Evolutionary conservation across 2,113 vertebrate genomes (phyloP), one percentile per base, ranked within the genome.

Genomic region (Chaetops frenatus): DNA sequence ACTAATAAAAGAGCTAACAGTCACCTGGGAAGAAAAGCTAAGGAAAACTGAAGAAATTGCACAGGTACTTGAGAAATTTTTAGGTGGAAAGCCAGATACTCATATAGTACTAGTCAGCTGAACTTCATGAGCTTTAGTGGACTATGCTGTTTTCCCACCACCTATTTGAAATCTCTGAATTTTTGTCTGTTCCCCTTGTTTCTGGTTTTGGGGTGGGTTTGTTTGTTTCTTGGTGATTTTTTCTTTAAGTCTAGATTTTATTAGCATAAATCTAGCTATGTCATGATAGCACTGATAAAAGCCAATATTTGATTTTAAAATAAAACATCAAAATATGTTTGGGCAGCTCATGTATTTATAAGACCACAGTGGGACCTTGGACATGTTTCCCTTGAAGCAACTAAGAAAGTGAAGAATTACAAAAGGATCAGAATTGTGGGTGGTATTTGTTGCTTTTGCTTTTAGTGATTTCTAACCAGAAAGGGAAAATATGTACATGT

Each of bases 21-120:
- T 99, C 86, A 99, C 98, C 25, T 99, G 99, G 99, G 99, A 99
- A 97, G 99, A 99, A 97, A 99, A 99, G 88, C 98, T 99, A 62
- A 98, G 99, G 77, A 99, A 99, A 97, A 99, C 99, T 4, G 99
- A 99, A 98, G 99, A 99, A 97, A 99, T 99, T 23, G 99, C 99
- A 86, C 99, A 99, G 98, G 99, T 99, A 98, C n/a, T 90, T 54
- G 17, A 66, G 51, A 69, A 81, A 62, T 62, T 61, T 88, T 72
- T 36, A 33, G 15, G 9, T 65, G 15, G 38, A 81, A 85, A 72
- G 5, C 4, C 38, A 87, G 48, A 66, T 92, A 29, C 15, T 79
- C 10, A 10, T 14, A 17, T 18, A 64, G 19, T 42, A 23, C 23
- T 76, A 69, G 28, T 91, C 29, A 71, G 11, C 23, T 83, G 50